phyloP scores from a whole-genome alignment of 2,888 invertebrate species.

The Parnassius mnemosyne region DNA sequence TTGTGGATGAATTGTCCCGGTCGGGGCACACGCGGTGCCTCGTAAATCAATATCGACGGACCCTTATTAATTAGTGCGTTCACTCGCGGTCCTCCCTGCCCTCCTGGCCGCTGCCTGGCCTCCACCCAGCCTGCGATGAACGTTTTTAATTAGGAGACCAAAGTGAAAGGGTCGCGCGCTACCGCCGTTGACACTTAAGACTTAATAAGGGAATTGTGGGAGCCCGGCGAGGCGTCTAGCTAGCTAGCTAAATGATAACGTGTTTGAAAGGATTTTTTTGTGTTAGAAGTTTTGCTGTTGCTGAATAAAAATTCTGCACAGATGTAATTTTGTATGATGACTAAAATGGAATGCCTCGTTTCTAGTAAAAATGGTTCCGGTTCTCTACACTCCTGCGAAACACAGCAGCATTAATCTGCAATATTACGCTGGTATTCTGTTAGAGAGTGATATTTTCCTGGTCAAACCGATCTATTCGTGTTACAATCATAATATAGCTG shows the following conservation, averaged over 20 bases:
- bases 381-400: too few relatives aligned
- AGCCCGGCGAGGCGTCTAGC: constrained; percentile 12
- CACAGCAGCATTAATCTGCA: too few relatives aligned
- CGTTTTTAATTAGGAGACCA: constrained; percentile 75
- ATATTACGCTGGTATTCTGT: too few relatives aligned
- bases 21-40: constrained; percentile 52
- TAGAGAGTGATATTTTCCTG: too few relatives aligned
- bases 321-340: too few relatives aligned
- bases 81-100: constrained; percentile 45
- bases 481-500: too few relatives aligned
- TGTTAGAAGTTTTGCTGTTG: too few relatives aligned
- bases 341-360: too few relatives aligned
- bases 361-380: too few relatives aligned
- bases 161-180: constrained; percentile 36
- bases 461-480: too few relatives aligned
- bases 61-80: constrained; percentile 80
- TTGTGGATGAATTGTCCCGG: constrained; percentile 31
- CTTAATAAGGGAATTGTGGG: constrained; percentile 40
- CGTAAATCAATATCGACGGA: constrained; percentile 79
- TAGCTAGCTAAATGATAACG: constrained; percentile 1
- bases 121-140: constrained; percentile 46
- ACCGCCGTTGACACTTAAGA: constrained; percentile 55
- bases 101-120: constrained; percentile 28
- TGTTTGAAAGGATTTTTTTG: neutral
- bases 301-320: too few relatives aligned